Percentiles rank a stretch among this genome's conserved stretches.
Conservation (phyloP, 2,113 vertebrate species). For the Erythrolamprus reginae region DNA sequence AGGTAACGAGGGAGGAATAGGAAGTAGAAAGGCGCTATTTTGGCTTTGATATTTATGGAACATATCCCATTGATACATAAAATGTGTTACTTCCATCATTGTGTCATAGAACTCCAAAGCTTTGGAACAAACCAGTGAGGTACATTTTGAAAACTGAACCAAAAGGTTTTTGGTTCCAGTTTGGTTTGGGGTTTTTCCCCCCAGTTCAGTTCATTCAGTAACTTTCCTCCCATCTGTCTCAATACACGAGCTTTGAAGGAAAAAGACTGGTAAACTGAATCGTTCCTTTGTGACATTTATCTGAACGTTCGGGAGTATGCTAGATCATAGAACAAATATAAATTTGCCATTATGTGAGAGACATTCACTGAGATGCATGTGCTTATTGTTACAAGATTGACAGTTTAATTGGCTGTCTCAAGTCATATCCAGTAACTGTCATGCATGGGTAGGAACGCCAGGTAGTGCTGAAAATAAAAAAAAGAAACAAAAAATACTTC, state of each 20-base stretch:
- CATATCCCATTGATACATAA: not conserved
- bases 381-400: slow-evolving; percentile 6
- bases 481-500: not conserved
- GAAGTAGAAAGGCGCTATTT: no score
- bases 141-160: not conserved
- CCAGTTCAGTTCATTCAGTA: not conserved
- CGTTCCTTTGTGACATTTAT: not conserved
- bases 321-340: slow-evolving; percentile 3
- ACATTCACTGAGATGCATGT: not conserved
- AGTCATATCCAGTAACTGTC: not conserved
- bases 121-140: not conserved
- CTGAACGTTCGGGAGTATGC: not conserved
- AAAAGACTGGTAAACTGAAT: not conserved
- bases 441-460: not conserved
- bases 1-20: no score
- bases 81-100: not conserved
- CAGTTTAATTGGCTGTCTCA: slow-evolving; percentile 18
- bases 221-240: not conserved
- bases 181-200: no score
- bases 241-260: not conserved
- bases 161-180: no score
- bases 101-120: not conserved
- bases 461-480: not conserved
- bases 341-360: not conserved
- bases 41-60: not conserved